Evolutionary conservation across 2,113 vertebrate species (phyloP).

Genomic region (Trinectes maculatus): DNA sequence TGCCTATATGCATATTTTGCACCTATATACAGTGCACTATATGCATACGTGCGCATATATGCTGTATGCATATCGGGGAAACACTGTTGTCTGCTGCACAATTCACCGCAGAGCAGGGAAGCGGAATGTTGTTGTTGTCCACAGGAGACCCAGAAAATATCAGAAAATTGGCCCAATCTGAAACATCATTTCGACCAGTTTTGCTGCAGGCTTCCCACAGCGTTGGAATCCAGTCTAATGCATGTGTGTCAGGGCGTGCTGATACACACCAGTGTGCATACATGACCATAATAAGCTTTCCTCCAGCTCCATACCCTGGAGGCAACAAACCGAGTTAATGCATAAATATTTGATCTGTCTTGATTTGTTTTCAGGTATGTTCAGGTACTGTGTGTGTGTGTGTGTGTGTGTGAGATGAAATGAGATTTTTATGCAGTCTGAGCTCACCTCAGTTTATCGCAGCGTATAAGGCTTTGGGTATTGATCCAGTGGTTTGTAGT

Average conservation of each 20-base stretch:
- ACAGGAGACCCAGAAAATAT: too few relatives aligned
- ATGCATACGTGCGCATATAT: too few relatives aligned
- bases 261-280: background rate
- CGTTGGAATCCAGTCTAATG: background rate
- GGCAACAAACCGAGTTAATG: background rate
- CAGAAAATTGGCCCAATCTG: too few relatives aligned
- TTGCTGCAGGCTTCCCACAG: too few relatives aligned
- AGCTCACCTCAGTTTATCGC: background rate
- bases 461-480: background rate
- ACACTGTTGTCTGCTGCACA: too few relatives aligned
- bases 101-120: too few relatives aligned
- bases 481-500: constrained; percentile 8
- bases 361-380: constrained; percentile 28
- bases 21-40: too few relatives aligned
- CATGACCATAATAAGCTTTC: background rate
- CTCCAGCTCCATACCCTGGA: background rate
- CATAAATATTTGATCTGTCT: constrained; percentile 19
- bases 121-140: too few relatives aligned
- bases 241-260: background rate
- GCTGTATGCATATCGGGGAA: too few relatives aligned
- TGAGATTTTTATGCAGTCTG: background rate
- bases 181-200: too few relatives aligned
- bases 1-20: too few relatives aligned
- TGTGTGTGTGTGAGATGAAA: background rate
- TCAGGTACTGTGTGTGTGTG: too few relatives aligned